Conservation (phyloP, 2,113 vertebrate genomes). For the Osmerus eperlanus region DNA sequence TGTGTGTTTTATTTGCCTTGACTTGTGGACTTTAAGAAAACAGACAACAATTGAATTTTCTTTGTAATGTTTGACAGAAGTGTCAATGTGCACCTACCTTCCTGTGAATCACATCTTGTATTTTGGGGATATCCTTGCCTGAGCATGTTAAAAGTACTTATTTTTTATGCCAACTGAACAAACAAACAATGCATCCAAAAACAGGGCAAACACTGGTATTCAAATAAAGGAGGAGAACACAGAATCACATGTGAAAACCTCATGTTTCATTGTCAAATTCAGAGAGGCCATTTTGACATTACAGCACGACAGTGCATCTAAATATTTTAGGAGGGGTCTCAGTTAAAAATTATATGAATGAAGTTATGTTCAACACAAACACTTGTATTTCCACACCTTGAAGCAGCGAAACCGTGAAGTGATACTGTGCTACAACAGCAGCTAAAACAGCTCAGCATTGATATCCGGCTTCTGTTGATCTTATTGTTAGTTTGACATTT, state of each 20-base stretch:
- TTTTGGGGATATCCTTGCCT: constrained; percentile 29
- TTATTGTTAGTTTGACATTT: too few relatives aligned
- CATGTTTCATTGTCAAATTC: too few relatives aligned
- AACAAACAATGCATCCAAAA: constrained; percentile 1
- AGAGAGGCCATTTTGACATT: too few relatives aligned
- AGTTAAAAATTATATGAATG: too few relatives aligned
- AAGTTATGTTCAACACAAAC: too few relatives aligned
- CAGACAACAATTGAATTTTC: not conserved
- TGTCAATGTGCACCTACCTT: constrained; percentile 10
- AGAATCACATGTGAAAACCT: not conserved
- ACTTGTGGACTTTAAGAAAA: constrained; percentile 13
- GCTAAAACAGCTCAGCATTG: too few relatives aligned
- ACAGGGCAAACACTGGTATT: not conserved
- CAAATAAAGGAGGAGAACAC: constrained; percentile 20
- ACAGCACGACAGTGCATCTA: too few relatives aligned
- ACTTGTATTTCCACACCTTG: too few relatives aligned
- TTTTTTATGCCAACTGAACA: constrained; percentile 24
- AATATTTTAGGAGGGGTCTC: too few relatives aligned
- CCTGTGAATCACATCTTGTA: constrained; percentile 1
- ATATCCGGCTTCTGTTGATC: too few relatives aligned
- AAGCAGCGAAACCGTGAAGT: too few relatives aligned
- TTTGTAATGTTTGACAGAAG: not conserved
- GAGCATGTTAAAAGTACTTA: constrained; percentile 47
- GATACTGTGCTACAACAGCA: too few relatives aligned
- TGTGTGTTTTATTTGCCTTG: constrained; percentile 39